These are phyloP conservation scores for Pantherophis guttatus DNA, from an alignment of 2,113 vertebrate species.

Conservation along the genomic window DNA sequence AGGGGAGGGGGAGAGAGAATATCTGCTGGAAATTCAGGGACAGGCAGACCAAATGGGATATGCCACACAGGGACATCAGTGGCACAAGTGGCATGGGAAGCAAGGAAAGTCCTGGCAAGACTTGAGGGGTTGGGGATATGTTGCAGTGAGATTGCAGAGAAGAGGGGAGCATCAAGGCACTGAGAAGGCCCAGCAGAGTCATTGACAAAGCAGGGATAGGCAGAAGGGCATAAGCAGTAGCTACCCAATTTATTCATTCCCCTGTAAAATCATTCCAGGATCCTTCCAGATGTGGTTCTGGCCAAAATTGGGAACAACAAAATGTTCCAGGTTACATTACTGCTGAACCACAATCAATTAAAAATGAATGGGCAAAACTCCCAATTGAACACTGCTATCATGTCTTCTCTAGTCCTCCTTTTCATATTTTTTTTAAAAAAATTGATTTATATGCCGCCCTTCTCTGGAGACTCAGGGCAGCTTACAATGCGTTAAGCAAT, in stretches of 20 bases:
- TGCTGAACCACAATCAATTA: neutral
- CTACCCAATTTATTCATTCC: neutral
- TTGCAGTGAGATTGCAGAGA: neutral
- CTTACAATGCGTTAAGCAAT: no score
- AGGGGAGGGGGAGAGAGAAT: neutral
- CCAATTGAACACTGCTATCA: constrained; percentile 52
- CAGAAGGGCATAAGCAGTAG: neutral
- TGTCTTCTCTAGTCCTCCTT: constrained; percentile 20
- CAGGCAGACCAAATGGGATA: neutral
- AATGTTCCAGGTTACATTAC: neutral
- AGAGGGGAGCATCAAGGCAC: neutral
- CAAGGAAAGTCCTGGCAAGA: neutral
- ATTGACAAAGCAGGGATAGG: neutral
- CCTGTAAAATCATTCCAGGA: neutral
- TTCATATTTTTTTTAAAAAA: no score
- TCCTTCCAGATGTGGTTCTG: neutral
- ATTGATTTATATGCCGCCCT: no score
- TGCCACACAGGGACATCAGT: neutral
- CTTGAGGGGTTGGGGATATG: no score
- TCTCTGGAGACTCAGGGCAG: no score
- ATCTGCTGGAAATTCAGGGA: neutral
- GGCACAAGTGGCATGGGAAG: neutral
- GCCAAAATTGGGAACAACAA: neutral
- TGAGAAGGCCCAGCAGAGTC: neutral
- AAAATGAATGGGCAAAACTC: neutral